Evolutionary conservation across 2,797 vertebrate genomes (phyloP), one percentile per base, ranked within the genome.

Genomic region (Tapera naevia): DNA sequence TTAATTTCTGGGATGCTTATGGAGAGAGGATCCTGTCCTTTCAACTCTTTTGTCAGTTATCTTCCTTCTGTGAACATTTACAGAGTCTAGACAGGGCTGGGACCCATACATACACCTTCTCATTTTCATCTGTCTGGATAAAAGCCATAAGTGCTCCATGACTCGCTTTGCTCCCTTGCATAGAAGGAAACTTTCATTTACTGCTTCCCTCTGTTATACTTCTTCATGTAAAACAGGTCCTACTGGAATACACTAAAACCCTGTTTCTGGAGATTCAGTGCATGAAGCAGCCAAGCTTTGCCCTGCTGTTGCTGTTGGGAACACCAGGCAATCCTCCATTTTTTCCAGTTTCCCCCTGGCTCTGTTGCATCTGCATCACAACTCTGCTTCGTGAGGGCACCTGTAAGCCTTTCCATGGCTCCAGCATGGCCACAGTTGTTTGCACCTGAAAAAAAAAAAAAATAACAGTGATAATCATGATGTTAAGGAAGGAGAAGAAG

Each of bases 321-420:
- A 62, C 16, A 19, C 0, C 1, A n/a, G 19, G 5, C 7, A 48
- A 37, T 19, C 23, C 5, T 66, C 17, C 5, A 1, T 24, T 83
- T n/a, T 66, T 62, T 17, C 56, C 10, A 13, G 39, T 43, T 2
- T 3, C 1, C 1, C 1, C 4, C 10, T 10, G 0, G 22, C 46
- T 17, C 17, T 46, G 46, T 33, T 5, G 11, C 25, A 23, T 50
- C 23, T 2, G 1, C 3, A 3, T 14, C n/a, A 9, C 6, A 11
- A 24, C 12, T 88, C 58, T 82, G 50, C 23, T 75, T 67, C 23
- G 7, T 0, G 2, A 75, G 28, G 37, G 28, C 13, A 43, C 7
- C 37, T 66, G 51, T 22, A 85, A 41, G 16, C 18, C 9, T 1
- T 17, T 8, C 9, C 46, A 17, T 9, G 13, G 21, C 24, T 72